Evolutionary conservation across 1,140 invertebrate genomes (phyloP).

Genomic region (Trachymyrmex cornetzi): DNA sequence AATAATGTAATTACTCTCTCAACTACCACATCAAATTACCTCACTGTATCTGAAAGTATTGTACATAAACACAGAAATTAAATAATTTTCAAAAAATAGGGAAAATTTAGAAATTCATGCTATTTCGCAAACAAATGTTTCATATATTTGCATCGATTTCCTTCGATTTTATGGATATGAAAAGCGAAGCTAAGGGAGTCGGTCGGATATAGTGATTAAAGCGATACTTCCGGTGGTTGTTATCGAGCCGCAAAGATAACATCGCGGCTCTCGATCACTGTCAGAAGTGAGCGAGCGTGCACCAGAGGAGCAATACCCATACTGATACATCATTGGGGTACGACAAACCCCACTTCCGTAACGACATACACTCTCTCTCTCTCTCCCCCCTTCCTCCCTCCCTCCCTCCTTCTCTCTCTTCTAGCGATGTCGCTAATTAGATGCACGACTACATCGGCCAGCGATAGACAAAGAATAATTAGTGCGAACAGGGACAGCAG

Average conservation of each 20-base stretch:
- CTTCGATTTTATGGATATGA: conserved; percentile 49
- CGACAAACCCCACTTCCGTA: conserved; percentile 39
- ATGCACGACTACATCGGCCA: conserved; percentile 41
- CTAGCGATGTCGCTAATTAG: conserved; percentile 32
- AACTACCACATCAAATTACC: background rate
- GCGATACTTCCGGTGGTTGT: conserved; percentile 83
- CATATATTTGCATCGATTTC: background rate
- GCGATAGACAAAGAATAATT: conserved; percentile 59
- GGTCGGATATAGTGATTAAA: conserved; percentile 84
- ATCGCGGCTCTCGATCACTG: conserved; percentile 83
- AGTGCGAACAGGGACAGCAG: background rate
- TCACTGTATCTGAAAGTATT: background rate
- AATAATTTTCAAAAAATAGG: background rate
- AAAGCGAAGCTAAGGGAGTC: conserved; percentile 68
- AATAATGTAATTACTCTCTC: background rate
- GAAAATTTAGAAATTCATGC: background rate
- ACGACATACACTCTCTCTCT: background rate
- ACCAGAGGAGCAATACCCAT: conserved; percentile 65
- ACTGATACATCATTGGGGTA: conserved; percentile 58
- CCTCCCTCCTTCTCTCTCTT: background rate
- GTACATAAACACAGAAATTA: background rate
- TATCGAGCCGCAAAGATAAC: conserved; percentile 80
- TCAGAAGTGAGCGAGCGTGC: conserved; percentile 71
- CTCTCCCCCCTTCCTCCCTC: background rate
- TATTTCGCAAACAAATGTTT: background rate